Evolutionary conservation across 2,113 vertebrate species (phyloP), one percentile per base, ranked within the genome.

Genomic region (Sinocyclocheilus anshuiensis): DNA sequence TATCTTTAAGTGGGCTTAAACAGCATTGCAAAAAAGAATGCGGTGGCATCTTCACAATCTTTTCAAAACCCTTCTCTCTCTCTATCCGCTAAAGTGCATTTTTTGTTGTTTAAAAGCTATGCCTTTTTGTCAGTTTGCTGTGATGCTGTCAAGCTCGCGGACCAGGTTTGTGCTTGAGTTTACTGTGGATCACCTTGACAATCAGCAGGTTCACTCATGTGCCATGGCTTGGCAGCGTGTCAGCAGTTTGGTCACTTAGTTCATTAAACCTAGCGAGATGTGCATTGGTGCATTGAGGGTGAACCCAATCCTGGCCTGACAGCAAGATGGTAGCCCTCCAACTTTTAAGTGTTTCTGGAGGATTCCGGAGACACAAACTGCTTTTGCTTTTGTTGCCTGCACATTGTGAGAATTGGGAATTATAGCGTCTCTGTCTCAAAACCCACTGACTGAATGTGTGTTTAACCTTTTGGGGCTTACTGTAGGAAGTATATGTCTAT

Each of bases 1-100:
- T 87, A 90, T 90, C 85, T 87, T 91, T 91, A 84, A 90, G 86
- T 91, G 90, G 93, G 90, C 91, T 93, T 92, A 92, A 89, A 91
- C 77, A 69, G 87, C 81, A 57, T 74, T 36, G 48, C 88, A 84
- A 86, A 88, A 89, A 69, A 67, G 89, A 90, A 87, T 84, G 45
- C 63, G 88, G 61, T 86, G 87, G 74, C 91, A 88, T 71, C 80
- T 82, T 71, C 42, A 48, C 24, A 81, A 48, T 81, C 0, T 48
- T 67, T 76, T 26, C 50, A 53, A 16, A 29, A 20, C 24, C n/a
- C 63, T 12, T 45, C 15, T 81, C n/a, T 50, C 10, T 81, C 15
- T 81, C 29, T 65, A 11, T 87, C 3, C 29, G 13, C 39, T 59
- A 26, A 81, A 81, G 61, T 82, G 80, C 45, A 42, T 72, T 72